Base-by-base conservation (phyloP, 2,888 invertebrate species). In the Nineta flava region DNA sequence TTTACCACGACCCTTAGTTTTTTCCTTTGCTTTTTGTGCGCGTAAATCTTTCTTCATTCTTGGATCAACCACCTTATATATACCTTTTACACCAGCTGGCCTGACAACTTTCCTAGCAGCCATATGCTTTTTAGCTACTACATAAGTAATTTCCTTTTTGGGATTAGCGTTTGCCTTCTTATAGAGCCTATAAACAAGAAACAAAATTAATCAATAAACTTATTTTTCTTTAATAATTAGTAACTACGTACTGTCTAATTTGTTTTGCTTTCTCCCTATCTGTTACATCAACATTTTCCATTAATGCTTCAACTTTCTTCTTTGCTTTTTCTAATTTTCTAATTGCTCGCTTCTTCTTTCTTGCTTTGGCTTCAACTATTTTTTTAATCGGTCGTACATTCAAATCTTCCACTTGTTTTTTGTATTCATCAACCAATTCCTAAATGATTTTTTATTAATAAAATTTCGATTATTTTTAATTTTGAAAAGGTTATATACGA, bases 301-400 rank as follows among this genome's bases (percentile, higher is more conserved):
- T 80, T 21, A 99, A 76, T n/a, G 81, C 77, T 64, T 97, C 96
- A 0, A 93, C 87, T 69, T 90, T 92, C 72, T 97, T 97, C 71
- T 93, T 88, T 0, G 94, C 95, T 60, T 86, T 90, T 56, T 93
- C 91, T 69, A 97, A 68, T 63, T 86, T 85, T 61, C 80, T 84
- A 52, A 87, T 65, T 54, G 87, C 83, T 55, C 92, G 84, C 67
- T 82, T 84, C 82, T 95, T 94, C 77, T 97, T 99, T 50, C 99
- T 81, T 0, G 94, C 93, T 69, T 94, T 97, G 0, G 99, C 99
- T 71, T 99, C 95, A 57, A 94, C 79, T 0, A 99, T 88, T 69
- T 99, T 99, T 71, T 97, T 99, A 53, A 97, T 94, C 12, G 99
- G 94, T 53, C 94, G 76, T 0, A 86, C 87, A 67, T 99, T 92